Evolutionary conservation across 1,140 invertebrate genomes (phyloP), one percentile per base, ranked within the genome.

Genomic region (Chrysomallon squamiferum): DNA sequence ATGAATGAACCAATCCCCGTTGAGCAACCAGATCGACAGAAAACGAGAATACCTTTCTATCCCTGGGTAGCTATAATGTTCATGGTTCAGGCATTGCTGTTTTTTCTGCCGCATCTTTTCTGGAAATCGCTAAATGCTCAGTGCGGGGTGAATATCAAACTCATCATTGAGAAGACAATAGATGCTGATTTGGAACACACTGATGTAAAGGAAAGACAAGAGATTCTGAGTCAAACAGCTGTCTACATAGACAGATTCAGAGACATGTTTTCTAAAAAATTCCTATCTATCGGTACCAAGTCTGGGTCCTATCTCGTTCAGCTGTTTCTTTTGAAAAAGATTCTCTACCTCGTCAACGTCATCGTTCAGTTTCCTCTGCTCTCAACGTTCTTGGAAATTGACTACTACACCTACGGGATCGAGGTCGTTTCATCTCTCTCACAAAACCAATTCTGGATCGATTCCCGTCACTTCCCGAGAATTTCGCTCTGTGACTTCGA

Each of bases 401-500:
- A 72, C 54, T 72, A 50, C 45, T 32, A 35, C 27, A 18, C 57
- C 7, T 72, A 65, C 38, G 71, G 71, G 2, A 38, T 50, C 20
- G 47, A 56, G 7, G 54, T 65, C 45, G 52, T 63, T 20, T 65
- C 66, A 35, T 20, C 52, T 35, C 7, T 66, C 9, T n/a, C 50
- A 6, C 35, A 4, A 22, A 33, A 69, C 20, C 60, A 47, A 0
- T 50, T 52, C 9, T 58, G 56, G 38, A 64, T 25, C 22, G 30
- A 43, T 45, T 56, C 56, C 0, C 65, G 35, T 2, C 20, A 50
- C 11, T 88, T 88, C 77, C 87, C 87, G 11, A 76, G 86, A 22
- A 85, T 87, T 0, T 88, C 87, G 0, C 76, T 88, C 68, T 88
- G 87, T 74, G 86, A 88, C 63, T 88, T 88, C 74, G 74, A 86